Conservation (phyloP, 2,797 vertebrate genomes). For the Thripadectes ignobilis region DNA sequence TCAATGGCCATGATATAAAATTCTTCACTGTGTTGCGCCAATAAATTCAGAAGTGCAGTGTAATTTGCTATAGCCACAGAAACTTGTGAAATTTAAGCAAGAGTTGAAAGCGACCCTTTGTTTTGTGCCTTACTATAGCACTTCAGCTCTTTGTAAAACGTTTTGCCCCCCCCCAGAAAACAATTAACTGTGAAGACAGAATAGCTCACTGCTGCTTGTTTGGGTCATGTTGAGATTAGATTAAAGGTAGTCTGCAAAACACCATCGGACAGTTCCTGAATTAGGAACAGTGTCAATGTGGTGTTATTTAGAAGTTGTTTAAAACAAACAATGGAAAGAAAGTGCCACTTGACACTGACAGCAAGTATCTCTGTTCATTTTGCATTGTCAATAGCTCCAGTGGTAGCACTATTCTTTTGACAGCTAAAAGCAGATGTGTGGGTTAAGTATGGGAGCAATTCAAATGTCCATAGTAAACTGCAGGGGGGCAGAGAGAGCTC, state of each 20-base stretch:
- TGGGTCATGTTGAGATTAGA: not conserved
- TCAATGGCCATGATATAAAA: constrained; percentile 77
- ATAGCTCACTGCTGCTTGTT: not conserved
- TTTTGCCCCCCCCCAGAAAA: not conserved
- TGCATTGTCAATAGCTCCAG: constrained; percentile 78
- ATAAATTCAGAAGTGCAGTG: constrained; percentile 72
- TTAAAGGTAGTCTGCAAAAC: not conserved
- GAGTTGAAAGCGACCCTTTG: constrained; percentile 9
- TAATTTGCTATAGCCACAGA: constrained; percentile 58
- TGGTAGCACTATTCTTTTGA: constrained; percentile 79
- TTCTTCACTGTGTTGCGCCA: constrained; percentile 70
- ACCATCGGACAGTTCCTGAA: not conserved
- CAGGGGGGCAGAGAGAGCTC: constrained; percentile 81
- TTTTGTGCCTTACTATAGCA: not conserved
- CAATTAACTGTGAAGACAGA: not conserved
- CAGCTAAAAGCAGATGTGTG: constrained; percentile 83
- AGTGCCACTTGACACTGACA: constrained; percentile 75
- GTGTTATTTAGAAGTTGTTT: constrained; percentile 66
- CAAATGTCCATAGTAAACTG: constrained; percentile 85
- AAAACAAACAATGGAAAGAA: constrained; percentile 72
- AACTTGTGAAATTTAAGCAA: constrained; percentile 57
- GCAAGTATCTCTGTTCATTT: constrained; percentile 76
- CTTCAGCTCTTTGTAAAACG: not conserved
- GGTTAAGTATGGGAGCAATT: constrained; percentile 87
- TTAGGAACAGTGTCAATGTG: constrained; percentile 18